Base-by-base conservation (phyloP, 1,140 invertebrate species). In the Drosophila baimaii region DNA sequence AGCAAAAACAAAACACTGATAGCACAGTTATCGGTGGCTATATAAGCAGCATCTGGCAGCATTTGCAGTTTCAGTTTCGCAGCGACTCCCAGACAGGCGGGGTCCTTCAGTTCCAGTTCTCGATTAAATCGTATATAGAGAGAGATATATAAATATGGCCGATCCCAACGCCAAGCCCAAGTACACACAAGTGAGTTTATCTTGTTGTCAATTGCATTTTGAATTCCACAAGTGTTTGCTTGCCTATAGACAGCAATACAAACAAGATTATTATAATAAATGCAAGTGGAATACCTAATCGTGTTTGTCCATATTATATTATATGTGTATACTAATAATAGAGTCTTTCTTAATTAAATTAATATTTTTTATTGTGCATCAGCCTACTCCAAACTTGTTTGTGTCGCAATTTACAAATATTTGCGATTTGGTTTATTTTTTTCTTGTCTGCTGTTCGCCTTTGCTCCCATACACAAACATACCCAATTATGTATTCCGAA, bases 171-270 rank as follows among this genome's bases (percentile, higher is more conserved):
- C 77, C 49, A 61, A 79, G 69, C 85, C 91, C 43, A 83, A 91
- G 58, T 91, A 92, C 37, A 92, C 91, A 41, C 86, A 92, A 75
- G 91, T 92, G 62, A 81, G 79, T 88, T 39, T 31, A 66, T 47
- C 46, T 33, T 47, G 64, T 71, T 46, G 65, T 33, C 65, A 70
- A 29, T 41, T 71, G 65, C 51, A 33, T 21, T 41, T 27, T 2
- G 2, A 25, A 54, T 47, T 21, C 9, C 35, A 33, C 25, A 52
- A 52, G 49, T 52, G 49, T 21, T 33, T 19, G 2, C 2, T 17
- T 19, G 29, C 27, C 13, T 52, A 21, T 15, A 21, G 5, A 31
- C 17, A 13, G 25, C 25, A 29, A 7, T 12, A 13, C 25, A 31
- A 7, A 51, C 5, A 51, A 51, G 12, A 33, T 15, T 15, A 2